Percentiles rank a stretch among this genome's conserved stretches.
phyloP scores from a whole-genome alignment of 1,140 invertebrate species.

The Neuroterus valhalla region DNA sequence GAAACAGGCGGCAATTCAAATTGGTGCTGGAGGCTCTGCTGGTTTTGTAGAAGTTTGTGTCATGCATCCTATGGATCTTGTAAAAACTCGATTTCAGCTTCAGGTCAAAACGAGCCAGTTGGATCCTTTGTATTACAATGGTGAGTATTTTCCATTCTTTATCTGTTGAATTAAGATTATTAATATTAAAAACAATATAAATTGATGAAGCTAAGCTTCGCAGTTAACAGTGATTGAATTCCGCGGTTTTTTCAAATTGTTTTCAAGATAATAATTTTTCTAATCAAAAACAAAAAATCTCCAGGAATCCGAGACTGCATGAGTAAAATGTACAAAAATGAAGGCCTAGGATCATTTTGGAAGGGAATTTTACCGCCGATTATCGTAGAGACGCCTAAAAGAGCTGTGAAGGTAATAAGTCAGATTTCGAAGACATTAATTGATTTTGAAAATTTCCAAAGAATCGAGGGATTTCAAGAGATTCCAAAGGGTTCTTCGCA shows the following conservation, averaged over 20 bases:
- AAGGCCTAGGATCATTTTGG: conserved; percentile 89
- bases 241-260: neutral
- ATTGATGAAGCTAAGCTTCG: too few relatives aligned
- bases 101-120: conserved; percentile 76
- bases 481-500: too few relatives aligned
- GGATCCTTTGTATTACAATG: conserved; percentile 77
- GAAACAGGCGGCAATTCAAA: conserved; percentile 87
- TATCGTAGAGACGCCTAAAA: conserved; percentile 94
- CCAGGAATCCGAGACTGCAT: conserved; percentile 89
- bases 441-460: too few relatives aligned
- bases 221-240: too few relatives aligned
- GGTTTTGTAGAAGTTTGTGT: conserved; percentile 96
- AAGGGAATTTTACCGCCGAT: conserved; percentile 95
- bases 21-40: conserved; percentile 91
- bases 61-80: conserved; percentile 95
- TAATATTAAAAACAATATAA: neutral
- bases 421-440: too few relatives aligned
- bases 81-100: conserved; percentile 92
- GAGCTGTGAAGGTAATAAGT: conserved; percentile 86
- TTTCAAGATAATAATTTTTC: conserved; percentile 36
- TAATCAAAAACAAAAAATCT: conserved; percentile 32
- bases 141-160: conserved; percentile 47
- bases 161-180: neutral
- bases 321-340: conserved; percentile 88
- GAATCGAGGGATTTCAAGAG: too few relatives aligned